Evolutionary conservation across 1,140 invertebrate genomes (phyloP).

Genomic region (Bombyx mori): ASM3026992v2 NC_085115.1:8563001-8563500

Average conservation of each 20-base stretch:
- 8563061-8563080: too few relatives aligned
- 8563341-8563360: slow-evolving; percentile 34
- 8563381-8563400: slow-evolving; percentile 23
- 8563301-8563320: slow-evolving; percentile 68
- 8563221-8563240: slow-evolving; percentile 39
- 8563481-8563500: slow-evolving; percentile 3
- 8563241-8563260: slow-evolving; percentile 65
- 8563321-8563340: slow-evolving; percentile 64
- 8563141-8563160: slow-evolving; percentile 46
- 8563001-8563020: too few relatives aligned
- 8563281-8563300: slow-evolving; percentile 51
- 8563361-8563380: slow-evolving; percentile 50
- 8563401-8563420: neutral
- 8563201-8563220: slow-evolving; percentile 19
- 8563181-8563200: slow-evolving; percentile 24
- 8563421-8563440: neutral
- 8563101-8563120: too few relatives aligned
- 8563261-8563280: slow-evolving; percentile 49
- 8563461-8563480: slow-evolving; percentile 5
- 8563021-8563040: too few relatives aligned
- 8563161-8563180: slow-evolving; percentile 39
- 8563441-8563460: slow-evolving; percentile 2
- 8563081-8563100: too few relatives aligned
- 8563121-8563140: slow-evolving; percentile 13
- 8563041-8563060: too few relatives aligned